phyloP scores from a whole-genome alignment of 2,888 invertebrate genomes.

The Anthophora plumipes region DNA sequence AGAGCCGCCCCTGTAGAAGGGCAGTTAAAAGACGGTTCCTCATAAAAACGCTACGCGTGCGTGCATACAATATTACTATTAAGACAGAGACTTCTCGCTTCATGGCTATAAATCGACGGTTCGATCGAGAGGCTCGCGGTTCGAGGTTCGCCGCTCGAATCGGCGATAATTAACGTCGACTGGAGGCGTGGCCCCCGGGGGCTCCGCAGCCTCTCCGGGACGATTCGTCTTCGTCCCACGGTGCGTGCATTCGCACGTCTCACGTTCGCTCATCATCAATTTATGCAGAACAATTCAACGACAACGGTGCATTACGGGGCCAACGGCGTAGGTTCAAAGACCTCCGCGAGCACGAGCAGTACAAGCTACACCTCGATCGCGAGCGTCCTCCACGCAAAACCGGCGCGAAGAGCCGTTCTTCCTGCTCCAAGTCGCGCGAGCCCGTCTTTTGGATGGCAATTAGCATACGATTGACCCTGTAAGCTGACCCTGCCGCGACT shows the following conservation, averaged over 20 bases:
- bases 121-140: conserved; percentile 48
- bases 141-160: conserved; percentile 51
- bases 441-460: conserved; percentile 82
- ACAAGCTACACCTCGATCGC: conserved; percentile 63
- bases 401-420: conserved; percentile 48
- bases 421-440: conserved; percentile 63
- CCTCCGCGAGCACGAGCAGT: conserved; percentile 64
- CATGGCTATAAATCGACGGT: conserved; percentile 40
- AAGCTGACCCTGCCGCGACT: conserved; percentile 75
- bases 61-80: conserved; percentile 22
- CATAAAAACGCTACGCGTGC: conserved; percentile 1
- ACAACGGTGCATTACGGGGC: conserved; percentile 82
- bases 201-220: conserved; percentile 59
- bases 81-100: not conserved
- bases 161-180: conserved; percentile 74
- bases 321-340: conserved; percentile 80
- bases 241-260: conserved; percentile 72
- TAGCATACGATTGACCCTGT: conserved; percentile 84
- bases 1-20: too few species aligned
- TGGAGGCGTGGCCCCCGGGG: conserved; percentile 70
- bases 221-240: conserved; percentile 78
- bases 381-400: conserved; percentile 60
- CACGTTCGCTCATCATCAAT: conserved; percentile 83
- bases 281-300: conserved; percentile 85
- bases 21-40: too few species aligned